Percentiles rank a stretch among this genome's conserved stretches.
These are phyloP conservation scores for Drosophila lacteicornis DNA, from an alignment of 1,140 invertebrate genomes.

Conservation along the genomic window DNA sequence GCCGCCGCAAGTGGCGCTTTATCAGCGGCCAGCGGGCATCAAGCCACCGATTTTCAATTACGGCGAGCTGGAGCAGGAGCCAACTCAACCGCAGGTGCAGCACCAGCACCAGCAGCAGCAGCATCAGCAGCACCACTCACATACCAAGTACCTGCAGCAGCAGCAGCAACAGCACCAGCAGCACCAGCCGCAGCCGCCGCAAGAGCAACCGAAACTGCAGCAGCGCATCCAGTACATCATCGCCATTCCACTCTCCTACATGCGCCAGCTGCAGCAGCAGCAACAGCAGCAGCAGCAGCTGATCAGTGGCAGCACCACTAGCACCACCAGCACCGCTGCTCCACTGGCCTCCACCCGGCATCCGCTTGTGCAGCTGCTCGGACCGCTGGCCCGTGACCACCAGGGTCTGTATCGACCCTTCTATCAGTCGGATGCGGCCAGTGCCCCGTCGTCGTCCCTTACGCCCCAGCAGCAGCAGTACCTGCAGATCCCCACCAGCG, in stretches of 20 bases:
- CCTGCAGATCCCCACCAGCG: conserved; percentile 70
- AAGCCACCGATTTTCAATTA: conserved; percentile 59
- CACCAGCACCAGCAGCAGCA: conserved; percentile 1
- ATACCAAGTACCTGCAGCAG: not conserved
- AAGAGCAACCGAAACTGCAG: conserved; percentile 45
- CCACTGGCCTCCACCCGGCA: conserved; percentile 34
- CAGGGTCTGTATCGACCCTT: conserved; percentile 63
- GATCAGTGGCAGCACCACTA: conserved; percentile 16
- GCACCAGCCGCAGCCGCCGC: conserved; percentile 33
- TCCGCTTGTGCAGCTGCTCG: conserved; percentile 52
- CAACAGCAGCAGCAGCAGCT: conserved; percentile 43
- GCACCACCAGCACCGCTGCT: conserved; percentile 21
- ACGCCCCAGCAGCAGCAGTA: conserved; percentile 53
- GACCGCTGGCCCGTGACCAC: conserved; percentile 74
- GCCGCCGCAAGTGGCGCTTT: conserved; percentile 68
- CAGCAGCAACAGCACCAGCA: conserved; percentile 44
- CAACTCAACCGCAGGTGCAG: conserved; percentile 4
- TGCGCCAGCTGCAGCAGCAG: conserved; percentile 76
- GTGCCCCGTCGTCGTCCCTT: conserved; percentile 32
- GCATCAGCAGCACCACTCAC: not conserved
- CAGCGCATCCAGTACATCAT: conserved; percentile 78
- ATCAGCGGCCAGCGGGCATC: conserved; percentile 51
- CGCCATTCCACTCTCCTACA: conserved; percentile 77
- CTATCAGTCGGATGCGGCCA: conserved; percentile 58
- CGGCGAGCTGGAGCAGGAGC: conserved; percentile 39